These are phyloP conservation scores for Muntiacus muntjak DNA, from an alignment of 2,113 vertebrate genomes.

Conservation along the genomic window DNA sequence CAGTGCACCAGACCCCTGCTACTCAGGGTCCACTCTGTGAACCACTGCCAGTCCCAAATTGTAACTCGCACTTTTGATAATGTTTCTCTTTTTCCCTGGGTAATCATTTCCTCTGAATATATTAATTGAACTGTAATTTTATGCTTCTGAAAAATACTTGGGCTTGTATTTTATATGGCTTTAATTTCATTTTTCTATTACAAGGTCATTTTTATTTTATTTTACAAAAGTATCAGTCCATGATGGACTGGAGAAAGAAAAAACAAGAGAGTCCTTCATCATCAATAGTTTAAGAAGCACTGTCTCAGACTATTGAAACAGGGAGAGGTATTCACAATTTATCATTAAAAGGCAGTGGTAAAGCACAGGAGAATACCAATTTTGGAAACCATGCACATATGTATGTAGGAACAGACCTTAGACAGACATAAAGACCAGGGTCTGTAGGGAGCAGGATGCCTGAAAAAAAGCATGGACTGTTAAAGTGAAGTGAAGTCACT, in stretches of 20 bases:
- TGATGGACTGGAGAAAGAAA: not conserved
- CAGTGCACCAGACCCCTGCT: not conserved
- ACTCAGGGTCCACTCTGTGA: not conserved
- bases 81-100: not conserved
- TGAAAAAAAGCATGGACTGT: not conserved
- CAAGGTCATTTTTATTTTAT: constrained; percentile 6
- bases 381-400: not conserved
- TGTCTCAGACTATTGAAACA: not conserved
- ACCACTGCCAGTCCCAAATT: not conserved
- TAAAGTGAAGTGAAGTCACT: not conserved
- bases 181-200: constrained; percentile 13
- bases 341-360: not conserved
- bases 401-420: not conserved
- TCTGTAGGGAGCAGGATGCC: not conserved
- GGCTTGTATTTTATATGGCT: not conserved
- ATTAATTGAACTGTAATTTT: not conserved
- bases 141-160: not conserved
- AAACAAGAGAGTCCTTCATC: not conserved
- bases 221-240: not conserved
- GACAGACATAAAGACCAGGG: not conserved
- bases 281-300: not conserved
- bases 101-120: not conserved
- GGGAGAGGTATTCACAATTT: not conserved
- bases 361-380: not conserved
- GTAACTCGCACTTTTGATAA: not conserved